Evolutionary conservation across 1,140 invertebrate genomes (phyloP).

Genomic region (Hormaphis cornu): DNA sequence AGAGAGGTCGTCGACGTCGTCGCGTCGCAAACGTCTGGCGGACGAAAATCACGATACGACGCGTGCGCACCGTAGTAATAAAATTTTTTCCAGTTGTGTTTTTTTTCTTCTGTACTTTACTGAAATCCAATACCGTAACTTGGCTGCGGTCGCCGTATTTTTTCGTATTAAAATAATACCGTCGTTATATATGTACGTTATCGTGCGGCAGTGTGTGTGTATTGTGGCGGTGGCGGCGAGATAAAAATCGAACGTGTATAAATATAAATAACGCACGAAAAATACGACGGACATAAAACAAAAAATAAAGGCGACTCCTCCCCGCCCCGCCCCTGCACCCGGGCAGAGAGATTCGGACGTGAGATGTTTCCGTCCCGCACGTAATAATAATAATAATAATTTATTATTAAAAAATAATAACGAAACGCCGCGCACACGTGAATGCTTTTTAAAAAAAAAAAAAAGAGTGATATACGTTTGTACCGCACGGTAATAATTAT

Average conservation of each 20-base stretch:
- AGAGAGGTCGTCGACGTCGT: no score
- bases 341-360: conserved; percentile 21
- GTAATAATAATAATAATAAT: conserved; percentile 29
- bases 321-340: no score
- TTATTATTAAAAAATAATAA: conserved; percentile 33
- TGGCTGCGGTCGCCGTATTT: background rate
- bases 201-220: background rate
- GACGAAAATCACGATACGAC: no score
- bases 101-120: background rate
- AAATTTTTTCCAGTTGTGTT: no score
- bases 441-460: no score
- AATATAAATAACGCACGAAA: conserved; percentile 21
- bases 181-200: no score
- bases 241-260: conserved; percentile 30
- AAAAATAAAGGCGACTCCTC: conserved; percentile 14
- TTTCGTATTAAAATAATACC: background rate
- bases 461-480: background rate
- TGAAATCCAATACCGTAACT: conserved; percentile 8
- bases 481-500: conserved; percentile 1
- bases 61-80: no score
- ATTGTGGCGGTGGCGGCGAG: background rate
- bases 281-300: conserved; percentile 18
- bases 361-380: conserved; percentile 28
- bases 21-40: no score
- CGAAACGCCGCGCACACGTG: background rate